These are phyloP conservation scores for Pegea sp. DNA, from an alignment of 23 tunicate genomes.

Conservation along the genomic window DNA sequence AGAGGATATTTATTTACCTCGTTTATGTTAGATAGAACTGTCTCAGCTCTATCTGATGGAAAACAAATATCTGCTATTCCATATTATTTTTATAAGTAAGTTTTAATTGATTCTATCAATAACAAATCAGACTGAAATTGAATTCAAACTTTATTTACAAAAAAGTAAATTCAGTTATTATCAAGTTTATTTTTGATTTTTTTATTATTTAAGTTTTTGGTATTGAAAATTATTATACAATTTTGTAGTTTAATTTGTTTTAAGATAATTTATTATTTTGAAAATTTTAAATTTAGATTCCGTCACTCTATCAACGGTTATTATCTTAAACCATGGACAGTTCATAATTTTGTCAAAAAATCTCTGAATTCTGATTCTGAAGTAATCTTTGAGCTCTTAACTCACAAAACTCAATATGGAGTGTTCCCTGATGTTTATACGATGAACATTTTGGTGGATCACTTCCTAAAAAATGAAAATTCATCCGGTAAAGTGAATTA, in stretches of 20 bases:
- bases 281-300: conserved; percentile 13
- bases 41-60: conserved; percentile 3
- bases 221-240: no score
- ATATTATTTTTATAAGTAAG: conserved; percentile 29
- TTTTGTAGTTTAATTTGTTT: no score
- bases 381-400: conserved; percentile 7
- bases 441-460: conserved; percentile 7
- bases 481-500: conserved; percentile 8
- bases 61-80: conserved; percentile 8
- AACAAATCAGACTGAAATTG: neutral
- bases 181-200: no score
- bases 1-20: no score
- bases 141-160: no score
- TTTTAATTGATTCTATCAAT: neutral
- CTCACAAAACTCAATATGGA: conserved; percentile 18
- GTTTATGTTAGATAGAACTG: conserved; percentile 22
- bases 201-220: no score
- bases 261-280: no score
- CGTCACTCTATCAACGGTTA: conserved; percentile 25
- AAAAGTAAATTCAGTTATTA: no score
- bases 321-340: conserved; percentile 28
- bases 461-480: conserved; percentile 12
- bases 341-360: conserved; percentile 9
- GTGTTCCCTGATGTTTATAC: conserved; percentile 14
- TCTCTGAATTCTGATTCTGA: conserved; percentile 10